phyloP scores from a whole-genome alignment of 2,113 vertebrate species.

The Myiozetetes cayanensis region DNA sequence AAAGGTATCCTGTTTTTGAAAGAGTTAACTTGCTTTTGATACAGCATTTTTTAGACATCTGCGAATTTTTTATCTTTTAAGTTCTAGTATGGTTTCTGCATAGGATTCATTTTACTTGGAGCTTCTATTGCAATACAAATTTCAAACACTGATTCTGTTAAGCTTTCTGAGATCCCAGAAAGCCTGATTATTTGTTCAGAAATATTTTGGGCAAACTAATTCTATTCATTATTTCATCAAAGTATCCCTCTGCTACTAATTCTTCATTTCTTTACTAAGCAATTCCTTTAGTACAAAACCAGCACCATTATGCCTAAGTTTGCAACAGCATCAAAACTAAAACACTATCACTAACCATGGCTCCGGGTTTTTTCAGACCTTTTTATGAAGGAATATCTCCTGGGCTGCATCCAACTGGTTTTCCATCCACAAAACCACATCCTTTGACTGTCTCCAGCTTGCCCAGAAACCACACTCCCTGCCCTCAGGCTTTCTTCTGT shows the following conservation, averaged over 20 bases:
- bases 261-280: neutral
- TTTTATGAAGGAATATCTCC: neutral
- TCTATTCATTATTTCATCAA: neutral
- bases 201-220: neutral
- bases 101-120: neutral
- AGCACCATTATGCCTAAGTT: neutral
- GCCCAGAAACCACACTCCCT: neutral
- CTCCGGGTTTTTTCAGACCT: neutral
- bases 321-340: neutral
- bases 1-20: neutral
- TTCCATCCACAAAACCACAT: slow-evolving; percentile 27
- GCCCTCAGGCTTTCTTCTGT: neutral
- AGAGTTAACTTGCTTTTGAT: neutral
- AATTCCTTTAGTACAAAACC: neutral
- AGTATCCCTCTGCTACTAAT: neutral
- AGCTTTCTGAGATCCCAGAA: neutral
- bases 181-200: neutral
- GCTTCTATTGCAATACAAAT: neutral
- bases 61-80: neutral
- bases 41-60: neutral
- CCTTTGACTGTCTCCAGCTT: slow-evolving; percentile 3
- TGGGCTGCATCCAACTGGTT: neutral
- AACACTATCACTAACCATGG: neutral
- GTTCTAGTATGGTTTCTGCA: neutral
- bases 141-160: neutral